These are phyloP conservation scores for Eupithecia exiguata DNA, from an alignment of 2,888 invertebrate species.

Conservation along the genomic window DNA sequence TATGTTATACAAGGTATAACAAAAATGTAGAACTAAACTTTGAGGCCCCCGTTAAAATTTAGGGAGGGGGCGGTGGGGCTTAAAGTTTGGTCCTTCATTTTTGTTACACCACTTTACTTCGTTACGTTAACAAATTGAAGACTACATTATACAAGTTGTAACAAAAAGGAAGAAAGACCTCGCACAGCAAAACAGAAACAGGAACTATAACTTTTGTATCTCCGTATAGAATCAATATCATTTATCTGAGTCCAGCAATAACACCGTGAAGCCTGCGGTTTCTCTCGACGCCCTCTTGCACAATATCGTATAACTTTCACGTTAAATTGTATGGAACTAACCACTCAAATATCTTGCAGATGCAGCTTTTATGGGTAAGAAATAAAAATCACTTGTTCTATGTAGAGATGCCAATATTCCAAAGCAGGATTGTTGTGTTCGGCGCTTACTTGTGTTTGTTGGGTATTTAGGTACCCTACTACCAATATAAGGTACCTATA, in stretches of 20 bases:
- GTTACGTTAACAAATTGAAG: too few relatives aligned
- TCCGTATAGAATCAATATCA: constrained; percentile 24
- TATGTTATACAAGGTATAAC: too few relatives aligned
- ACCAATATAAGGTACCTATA: background rate
- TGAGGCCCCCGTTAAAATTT: too few relatives aligned
- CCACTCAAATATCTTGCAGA: constrained; percentile 57
- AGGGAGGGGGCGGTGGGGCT: too few relatives aligned
- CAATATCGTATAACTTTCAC: constrained; percentile 62
- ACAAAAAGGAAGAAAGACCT: too few relatives aligned
- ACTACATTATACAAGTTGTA: too few relatives aligned
- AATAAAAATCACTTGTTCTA: constrained; percentile 44
- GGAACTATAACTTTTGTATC: background rate
- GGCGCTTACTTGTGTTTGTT: background rate
- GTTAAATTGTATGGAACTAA: constrained; percentile 76
- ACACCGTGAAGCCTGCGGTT: constrained; percentile 47
- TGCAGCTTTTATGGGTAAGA: constrained; percentile 52
- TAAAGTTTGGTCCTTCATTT: too few relatives aligned
- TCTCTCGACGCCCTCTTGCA: constrained; percentile 59
- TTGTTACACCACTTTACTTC: too few relatives aligned
- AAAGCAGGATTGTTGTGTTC: background rate
- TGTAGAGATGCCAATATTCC: background rate
- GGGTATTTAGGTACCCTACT: too few relatives aligned
- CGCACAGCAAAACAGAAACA: background rate
- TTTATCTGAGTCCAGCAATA: constrained; percentile 42
- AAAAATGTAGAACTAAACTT: too few relatives aligned